Percentiles rank a stretch among this genome's conserved stretches.
These are phyloP conservation scores for Parasteatoda tepidariorum DNA, from an alignment of 1,140 invertebrate genomes.

Conservation along the genomic window DNA sequence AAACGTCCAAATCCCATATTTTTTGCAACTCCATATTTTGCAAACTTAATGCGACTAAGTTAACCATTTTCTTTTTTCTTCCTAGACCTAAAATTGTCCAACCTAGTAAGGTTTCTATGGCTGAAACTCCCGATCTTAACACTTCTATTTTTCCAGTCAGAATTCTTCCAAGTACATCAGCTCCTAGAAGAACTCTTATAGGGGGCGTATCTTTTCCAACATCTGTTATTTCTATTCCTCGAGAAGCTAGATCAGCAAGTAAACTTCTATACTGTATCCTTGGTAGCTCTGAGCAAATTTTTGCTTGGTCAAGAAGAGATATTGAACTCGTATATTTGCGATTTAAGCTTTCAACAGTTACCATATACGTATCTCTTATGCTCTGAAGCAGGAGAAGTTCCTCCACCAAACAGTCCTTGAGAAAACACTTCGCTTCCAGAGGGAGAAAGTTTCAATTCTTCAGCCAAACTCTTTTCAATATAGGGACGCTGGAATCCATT, in stretches of 20 bases:
- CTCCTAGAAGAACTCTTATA: conserved; percentile 33
- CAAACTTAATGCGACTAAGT: conserved; percentile 6
- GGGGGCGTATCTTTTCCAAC: conserved; percentile 21
- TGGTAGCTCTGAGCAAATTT: conserved; percentile 13
- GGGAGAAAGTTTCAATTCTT: no score
- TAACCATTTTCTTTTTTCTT: neutral
- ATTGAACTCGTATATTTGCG: no score
- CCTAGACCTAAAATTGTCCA: conserved; percentile 31
- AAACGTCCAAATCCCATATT: conserved; percentile 13
- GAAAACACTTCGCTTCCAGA: no score
- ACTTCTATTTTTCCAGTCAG: conserved; percentile 7
- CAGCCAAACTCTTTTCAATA: no score
- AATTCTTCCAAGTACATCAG: conserved; percentile 31
- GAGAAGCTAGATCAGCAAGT: neutral
- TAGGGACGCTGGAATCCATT: no score
- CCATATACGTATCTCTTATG: conserved; percentile 21
- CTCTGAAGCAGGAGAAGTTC: conserved; percentile 7
- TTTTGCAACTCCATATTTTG: conserved; percentile 10
- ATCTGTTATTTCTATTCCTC: conserved; percentile 7
- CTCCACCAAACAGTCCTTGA: no score
- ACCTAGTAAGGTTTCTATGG: conserved; percentile 13
- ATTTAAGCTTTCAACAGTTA: no score
- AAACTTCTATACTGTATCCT: neutral
- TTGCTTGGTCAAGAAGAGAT: conserved; percentile 29
- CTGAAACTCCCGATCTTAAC: neutral